Percentiles rank a stretch among this genome's conserved stretches.
Conservation (phyloP, 2,113 vertebrate genomes). For the Hiodon tergisus region DNA sequence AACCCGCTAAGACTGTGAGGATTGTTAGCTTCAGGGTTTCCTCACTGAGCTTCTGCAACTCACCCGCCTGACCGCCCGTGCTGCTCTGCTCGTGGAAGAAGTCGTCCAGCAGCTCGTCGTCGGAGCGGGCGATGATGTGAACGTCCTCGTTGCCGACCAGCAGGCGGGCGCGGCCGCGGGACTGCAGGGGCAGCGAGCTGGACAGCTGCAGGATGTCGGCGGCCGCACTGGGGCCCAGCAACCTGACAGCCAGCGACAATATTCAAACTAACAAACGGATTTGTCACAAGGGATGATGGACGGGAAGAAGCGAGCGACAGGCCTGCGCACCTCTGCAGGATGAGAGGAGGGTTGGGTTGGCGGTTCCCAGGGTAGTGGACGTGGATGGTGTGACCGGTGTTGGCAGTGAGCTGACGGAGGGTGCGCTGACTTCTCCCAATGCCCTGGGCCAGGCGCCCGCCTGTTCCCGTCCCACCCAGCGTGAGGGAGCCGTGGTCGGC, state of each 20-base stretch:
- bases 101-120: conserved; percentile 86
- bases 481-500: conserved; percentile 85
- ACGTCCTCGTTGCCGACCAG: conserved; percentile 90
- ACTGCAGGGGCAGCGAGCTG: conserved; percentile 86
- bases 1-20: too few species aligned
- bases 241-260: conserved; percentile 45
- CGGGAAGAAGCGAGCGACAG: not conserved
- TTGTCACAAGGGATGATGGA: too few species aligned
- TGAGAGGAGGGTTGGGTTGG: conserved; percentile 87
- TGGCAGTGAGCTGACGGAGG: conserved; percentile 82
- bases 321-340: conserved; percentile 75
- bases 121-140: conserved; percentile 87
- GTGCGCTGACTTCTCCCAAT: conserved; percentile 87
- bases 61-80: conserved; percentile 83
- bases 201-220: conserved; percentile 90
- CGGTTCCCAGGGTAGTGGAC: conserved; percentile 90
- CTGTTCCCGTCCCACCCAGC: conserved; percentile 74
- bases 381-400: conserved; percentile 88
- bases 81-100: conserved; percentile 92
- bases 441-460: conserved; percentile 80
- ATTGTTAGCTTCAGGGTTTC: too few species aligned
- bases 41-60: not conserved
- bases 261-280: too few species aligned
- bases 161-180: conserved; percentile 81
- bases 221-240: conserved; percentile 85